Evolutionary conservation across 2,797 vertebrate genomes (phyloP).

Genomic region (Brachymystax lenok): DNA sequence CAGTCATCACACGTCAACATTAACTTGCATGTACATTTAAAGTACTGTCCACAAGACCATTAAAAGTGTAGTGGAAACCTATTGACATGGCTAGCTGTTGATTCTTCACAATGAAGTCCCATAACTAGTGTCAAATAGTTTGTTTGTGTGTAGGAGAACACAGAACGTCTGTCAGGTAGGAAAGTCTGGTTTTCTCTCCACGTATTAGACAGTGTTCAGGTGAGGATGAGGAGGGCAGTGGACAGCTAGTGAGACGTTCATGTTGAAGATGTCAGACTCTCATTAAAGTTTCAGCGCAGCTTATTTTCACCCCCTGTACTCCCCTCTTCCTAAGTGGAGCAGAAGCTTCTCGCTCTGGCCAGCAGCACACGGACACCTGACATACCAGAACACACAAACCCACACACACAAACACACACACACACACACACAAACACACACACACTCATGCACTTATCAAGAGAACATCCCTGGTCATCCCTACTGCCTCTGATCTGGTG

Average conservation of each 20-base stretch:
- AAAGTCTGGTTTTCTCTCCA: constrained; percentile 17
- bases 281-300: constrained; percentile 73
- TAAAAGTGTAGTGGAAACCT: background rate
- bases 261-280: constrained; percentile 64
- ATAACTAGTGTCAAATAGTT: constrained; percentile 12
- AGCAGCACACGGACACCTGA: constrained; percentile 55
- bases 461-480: no score
- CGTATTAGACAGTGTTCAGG: background rate
- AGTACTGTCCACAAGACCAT: background rate
- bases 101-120: background rate
- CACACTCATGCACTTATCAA: background rate
- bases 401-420: no score
- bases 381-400: constrained; percentile 23
- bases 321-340: constrained; percentile 60
- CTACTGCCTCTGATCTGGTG: no score
- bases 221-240: constrained; percentile 23
- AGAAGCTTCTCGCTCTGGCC: constrained; percentile 53
- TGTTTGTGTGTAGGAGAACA: background rate
- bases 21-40: no score
- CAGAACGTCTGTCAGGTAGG: background rate
- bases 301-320: constrained; percentile 60
- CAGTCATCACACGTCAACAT: background rate
- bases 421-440: no score
- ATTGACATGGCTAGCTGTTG: background rate
- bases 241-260: constrained; percentile 28